Evolutionary conservation across 2,888 invertebrate species (phyloP), one percentile per base, ranked within the genome.

Genomic region (Malachius bipustulatus): DNA sequence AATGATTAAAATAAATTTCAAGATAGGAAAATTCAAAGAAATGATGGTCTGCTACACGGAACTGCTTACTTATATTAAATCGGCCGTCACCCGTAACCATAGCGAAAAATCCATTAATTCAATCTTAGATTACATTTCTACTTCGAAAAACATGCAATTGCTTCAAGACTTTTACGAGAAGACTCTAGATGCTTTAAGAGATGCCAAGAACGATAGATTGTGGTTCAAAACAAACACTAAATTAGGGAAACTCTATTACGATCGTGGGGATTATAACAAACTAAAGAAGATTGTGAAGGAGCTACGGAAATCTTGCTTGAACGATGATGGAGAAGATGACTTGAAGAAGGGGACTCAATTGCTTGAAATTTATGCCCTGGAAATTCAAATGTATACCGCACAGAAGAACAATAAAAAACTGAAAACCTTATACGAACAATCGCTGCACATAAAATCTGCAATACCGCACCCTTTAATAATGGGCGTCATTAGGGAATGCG

Each of bases 181-280:
- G 1, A 91, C 91, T 0, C 63, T 91, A 51, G 89, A 90, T 50
- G 89, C 89, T 2, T 61, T 91, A 35, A 90, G 88, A 59, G 94
- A 96, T 66, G 94, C 97, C 2, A 97, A 96, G 62, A 98, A 98
- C 61, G 97, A 98, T 62, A 72, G 98, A 39, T 67, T 98, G 35
- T 98, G 98, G 98, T 98, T 98, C 60, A 98, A 98, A 65, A 98
- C 97, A 0, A 97, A 98, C 60, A 94, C 93, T 1, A 98, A 98
- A 66, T 67, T 98, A 45, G 97, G 97, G 24, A 96, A 97, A 64
- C 69, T 98, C 14, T 97, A 96, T 62, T 91, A 93, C 54, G 97
- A 98, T 63, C 71, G 94, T 35, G 83, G 78, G 30, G 94, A 97
- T 58, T 97, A 83, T 59, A 77, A 77, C 40, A 90, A 91, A 65